Base-by-base conservation (phyloP, 2,113 vertebrate genomes). In the Nyctereutes procyonoides region DNA sequence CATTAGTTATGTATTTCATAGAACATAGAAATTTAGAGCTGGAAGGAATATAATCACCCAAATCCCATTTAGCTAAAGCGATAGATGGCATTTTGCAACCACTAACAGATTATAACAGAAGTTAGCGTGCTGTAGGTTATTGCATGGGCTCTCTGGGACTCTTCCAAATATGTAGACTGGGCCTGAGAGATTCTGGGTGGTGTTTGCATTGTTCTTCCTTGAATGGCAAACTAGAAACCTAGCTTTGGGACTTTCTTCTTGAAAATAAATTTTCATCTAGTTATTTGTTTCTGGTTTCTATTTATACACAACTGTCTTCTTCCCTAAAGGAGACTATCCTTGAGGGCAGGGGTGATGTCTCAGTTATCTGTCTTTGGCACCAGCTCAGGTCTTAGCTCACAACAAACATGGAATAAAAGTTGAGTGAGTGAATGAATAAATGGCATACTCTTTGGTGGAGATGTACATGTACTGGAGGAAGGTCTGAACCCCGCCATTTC, bases 191-290 rank as follows among this genome's bases (percentile, higher is more conserved):
- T 80, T 48, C 82, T 95, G 76, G 95, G 97, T 98, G 94, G 53
- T 82, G 88, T 69, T 93, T 79, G 90, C 89, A 89, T 95, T 97
- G 77, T 96, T 97, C 67, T 91, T 95, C 81, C 69, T 85, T 86
- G 81, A 97, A 83, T 88, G 77, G 71, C 74, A 96, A 94, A 88
- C 43, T 43, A 94, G 93, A 95, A 95, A 81, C 69, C 88, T 96
- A 81, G 95, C 92, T 95, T 93, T 96, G 96, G 94, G 94, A 92
- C 67, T 98, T 97, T n/a, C 95, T 91, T 92, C 84, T 96, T 67
- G 86, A 97, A 97, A 97, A 98, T 96, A 97, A 96, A 97, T 96
- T 98, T 98, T 74, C 95, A 95, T 97, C 97, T 98, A 90, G 87
- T 95, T 97, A 97, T 96, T 98, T 95, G 89, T 95, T 96, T 95